A percentile compares a stretch with the other conserved stretches of the same genome.
Evolutionary conservation across 1,140 invertebrate genomes (phyloP).

Genomic region (Uloborus diversus): DNA sequence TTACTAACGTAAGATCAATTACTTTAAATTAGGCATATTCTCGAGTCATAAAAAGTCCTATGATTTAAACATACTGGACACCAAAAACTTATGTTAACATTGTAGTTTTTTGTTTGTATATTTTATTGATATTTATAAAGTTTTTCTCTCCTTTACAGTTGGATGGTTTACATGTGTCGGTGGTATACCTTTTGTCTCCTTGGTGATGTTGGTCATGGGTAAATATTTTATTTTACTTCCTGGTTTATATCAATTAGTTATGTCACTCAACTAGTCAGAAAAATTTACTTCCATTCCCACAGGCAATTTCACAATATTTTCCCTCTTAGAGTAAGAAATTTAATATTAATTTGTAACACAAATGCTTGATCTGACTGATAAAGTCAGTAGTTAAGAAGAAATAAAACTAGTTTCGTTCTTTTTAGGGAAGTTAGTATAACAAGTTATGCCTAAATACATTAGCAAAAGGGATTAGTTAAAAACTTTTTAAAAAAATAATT

Average conservation of each 20-base stretch:
- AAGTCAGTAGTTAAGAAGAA: background rate
- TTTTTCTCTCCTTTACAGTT: background rate
- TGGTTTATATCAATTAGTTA: background rate
- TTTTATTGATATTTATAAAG: too few relatives aligned
- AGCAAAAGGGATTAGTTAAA: too few relatives aligned
- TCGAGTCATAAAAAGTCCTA: background rate
- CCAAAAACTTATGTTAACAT: background rate
- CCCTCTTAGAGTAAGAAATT: background rate
- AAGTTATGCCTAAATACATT: too few relatives aligned
- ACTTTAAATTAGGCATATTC: too few relatives aligned
- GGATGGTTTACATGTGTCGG: conserved; percentile 38
- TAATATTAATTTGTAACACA: background rate
- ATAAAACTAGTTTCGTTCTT: too few relatives aligned
- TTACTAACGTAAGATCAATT: too few relatives aligned
- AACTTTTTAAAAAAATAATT: too few relatives aligned
- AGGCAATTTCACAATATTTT: background rate
- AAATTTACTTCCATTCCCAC: background rate
- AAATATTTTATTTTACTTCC: background rate
- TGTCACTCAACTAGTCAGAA: background rate
- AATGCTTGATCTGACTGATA: background rate
- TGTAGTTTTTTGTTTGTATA: background rate
- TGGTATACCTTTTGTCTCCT: conserved; percentile 25
- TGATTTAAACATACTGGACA: background rate
- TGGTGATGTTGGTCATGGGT: conserved; percentile 31
- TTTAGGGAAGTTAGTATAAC: too few relatives aligned